Evolutionary conservation across 2,888 invertebrate genomes (phyloP).

Genomic region (Temnothorax unifasciatus): DNA sequence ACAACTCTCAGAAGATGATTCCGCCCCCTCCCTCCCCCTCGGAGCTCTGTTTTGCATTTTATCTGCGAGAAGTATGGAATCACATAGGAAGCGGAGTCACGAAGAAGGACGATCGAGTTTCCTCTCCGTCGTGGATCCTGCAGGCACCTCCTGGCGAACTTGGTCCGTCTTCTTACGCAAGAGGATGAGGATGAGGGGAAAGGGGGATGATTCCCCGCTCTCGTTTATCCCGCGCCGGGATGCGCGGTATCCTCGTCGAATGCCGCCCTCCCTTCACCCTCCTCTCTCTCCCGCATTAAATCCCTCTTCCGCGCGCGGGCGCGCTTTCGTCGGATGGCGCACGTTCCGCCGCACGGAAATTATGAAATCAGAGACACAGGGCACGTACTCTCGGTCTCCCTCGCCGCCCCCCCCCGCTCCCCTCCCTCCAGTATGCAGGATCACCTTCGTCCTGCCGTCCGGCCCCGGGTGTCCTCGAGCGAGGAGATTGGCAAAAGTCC

Average conservation of each 20-base stretch:
- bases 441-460: constrained; percentile 62
- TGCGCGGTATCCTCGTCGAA: constrained; percentile 64
- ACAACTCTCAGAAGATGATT: constrained; percentile 33
- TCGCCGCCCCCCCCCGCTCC: constrained; percentile 17
- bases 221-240: constrained; percentile 66
- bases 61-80: constrained; percentile 32
- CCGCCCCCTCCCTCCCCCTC: background rate
- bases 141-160: constrained; percentile 46
- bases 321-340: constrained; percentile 57
- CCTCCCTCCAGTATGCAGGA: constrained; percentile 64
- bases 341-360: constrained; percentile 84
- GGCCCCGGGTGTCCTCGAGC: constrained; percentile 56
- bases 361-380: constrained; percentile 86
- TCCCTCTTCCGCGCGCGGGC: constrained; percentile 52
- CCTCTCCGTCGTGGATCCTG: constrained; percentile 22
- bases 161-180: constrained; percentile 68
- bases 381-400: constrained; percentile 81
- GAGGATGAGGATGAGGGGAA: background rate
- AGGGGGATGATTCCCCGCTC: constrained; percentile 39
- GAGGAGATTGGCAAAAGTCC: constrained; percentile 76
- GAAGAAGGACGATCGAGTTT: constrained; percentile 57
- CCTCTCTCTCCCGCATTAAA: constrained; percentile 63
- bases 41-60: constrained; percentile 46
- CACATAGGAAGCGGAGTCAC: constrained; percentile 53
- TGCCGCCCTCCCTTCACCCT: constrained; percentile 2